Conservation (phyloP, 1,140 invertebrate species). For the Meloidogyne exigua region DNA sequence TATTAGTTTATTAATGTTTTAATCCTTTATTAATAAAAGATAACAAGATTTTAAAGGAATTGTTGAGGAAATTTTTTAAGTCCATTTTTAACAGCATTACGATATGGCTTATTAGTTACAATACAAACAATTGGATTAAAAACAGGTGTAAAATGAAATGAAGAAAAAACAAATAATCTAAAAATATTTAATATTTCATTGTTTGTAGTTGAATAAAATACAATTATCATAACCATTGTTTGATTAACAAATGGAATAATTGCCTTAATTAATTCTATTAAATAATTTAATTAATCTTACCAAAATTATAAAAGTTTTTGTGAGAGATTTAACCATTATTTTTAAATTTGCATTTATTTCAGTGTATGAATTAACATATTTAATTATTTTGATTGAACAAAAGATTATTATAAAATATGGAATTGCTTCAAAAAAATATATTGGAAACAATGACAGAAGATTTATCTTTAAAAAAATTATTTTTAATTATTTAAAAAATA, state of each 20-base stretch:
- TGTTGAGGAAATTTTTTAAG: not conserved
- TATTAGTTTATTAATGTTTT: too few species aligned
- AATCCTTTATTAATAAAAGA: too few species aligned
- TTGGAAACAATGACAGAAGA: not conserved
- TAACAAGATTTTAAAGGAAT: not conserved
- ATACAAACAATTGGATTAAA: slow-evolving; percentile 5
- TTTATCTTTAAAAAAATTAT: too few species aligned
- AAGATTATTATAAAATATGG: not conserved
- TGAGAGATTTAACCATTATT: not conserved
- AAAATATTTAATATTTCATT: not conserved
- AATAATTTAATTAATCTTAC: too few species aligned
- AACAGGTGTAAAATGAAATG: not conserved
- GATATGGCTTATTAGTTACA: slow-evolving; percentile 1
- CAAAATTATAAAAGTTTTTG: not conserved
- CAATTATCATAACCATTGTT: not conserved
- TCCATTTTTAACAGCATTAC: not conserved
- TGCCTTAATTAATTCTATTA: not conserved
- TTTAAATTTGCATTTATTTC: not conserved
- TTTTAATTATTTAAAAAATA: too few species aligned
- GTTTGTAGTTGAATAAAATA: not conserved
- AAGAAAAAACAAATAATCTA: not conserved
- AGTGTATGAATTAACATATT: not conserved
- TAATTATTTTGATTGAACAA: not conserved
- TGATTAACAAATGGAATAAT: not conserved
- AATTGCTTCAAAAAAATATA: not conserved